phyloP scores from a whole-genome alignment of 2,113 vertebrate genomes.

The Hylia prasina region DNA sequence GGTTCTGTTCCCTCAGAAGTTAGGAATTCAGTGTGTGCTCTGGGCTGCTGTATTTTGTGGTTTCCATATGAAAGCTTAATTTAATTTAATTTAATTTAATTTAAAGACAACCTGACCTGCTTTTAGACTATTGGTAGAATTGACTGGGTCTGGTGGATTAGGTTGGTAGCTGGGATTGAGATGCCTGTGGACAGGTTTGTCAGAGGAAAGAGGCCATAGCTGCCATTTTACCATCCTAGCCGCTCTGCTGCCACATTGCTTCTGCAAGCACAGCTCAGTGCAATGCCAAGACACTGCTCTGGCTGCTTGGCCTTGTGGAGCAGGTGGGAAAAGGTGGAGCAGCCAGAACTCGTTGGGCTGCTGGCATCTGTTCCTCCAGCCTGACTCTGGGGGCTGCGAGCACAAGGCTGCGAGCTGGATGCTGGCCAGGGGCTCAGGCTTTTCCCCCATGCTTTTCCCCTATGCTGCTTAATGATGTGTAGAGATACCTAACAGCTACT shows the following conservation, averaged over 20 bases:
- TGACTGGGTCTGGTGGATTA: neutral
- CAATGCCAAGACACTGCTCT: neutral
- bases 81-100: neutral
- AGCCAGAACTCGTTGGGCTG: neutral
- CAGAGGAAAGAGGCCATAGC: neutral
- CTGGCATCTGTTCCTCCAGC: neutral
- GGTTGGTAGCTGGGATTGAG: neutral
- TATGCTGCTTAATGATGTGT: accelerated
- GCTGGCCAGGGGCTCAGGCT: neutral
- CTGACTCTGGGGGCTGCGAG: accelerated
- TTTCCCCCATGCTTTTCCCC: neutral
- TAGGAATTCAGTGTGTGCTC: neutral
- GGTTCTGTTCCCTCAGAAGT: neutral
- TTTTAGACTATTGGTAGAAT: neutral
- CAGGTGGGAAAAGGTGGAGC: neutral
- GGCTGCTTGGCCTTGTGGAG: neutral
- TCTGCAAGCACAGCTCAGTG: neutral
- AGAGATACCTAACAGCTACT: neutral
- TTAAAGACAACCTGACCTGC: neutral
- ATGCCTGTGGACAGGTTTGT: neutral
- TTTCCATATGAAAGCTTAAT: neutral
- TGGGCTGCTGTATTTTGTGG: neutral
- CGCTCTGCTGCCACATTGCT: neutral
- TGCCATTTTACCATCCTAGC: neutral
- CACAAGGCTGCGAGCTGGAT: accelerated